Evolutionary conservation across 1,140 invertebrate genomes (phyloP).

Genomic region (Drosophila miranda): DNA sequence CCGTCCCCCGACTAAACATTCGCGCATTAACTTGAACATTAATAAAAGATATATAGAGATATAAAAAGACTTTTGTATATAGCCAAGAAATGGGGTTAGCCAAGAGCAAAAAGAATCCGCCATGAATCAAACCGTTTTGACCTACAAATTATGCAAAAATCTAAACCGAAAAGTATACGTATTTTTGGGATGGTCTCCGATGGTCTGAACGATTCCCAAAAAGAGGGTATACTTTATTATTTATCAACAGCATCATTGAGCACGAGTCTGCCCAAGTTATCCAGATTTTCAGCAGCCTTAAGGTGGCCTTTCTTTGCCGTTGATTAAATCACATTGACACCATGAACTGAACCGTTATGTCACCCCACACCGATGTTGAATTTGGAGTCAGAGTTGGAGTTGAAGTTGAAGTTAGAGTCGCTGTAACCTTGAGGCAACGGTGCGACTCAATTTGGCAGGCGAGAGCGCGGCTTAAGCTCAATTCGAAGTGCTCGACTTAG

Average conservation of each 20-base stretch:
- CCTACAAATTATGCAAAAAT: constrained; percentile 63
- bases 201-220: constrained; percentile 8
- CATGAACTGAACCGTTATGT: constrained; percentile 78
- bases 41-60: constrained; percentile 11
- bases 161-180: constrained; percentile 9
- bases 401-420: constrained; percentile 17
- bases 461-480: constrained; percentile 14
- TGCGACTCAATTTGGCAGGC: constrained; percentile 50
- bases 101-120: constrained; percentile 26
- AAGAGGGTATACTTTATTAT: too few relatives aligned
- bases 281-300: constrained; percentile 1
- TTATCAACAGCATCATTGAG: too few relatives aligned
- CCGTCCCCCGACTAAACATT: constrained; percentile 27
- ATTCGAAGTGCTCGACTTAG: constrained; percentile 11
- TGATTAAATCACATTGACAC: constrained; percentile 73
- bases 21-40: constrained; percentile 38
- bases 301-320: constrained; percentile 11
- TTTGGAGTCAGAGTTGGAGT: constrained; percentile 28
- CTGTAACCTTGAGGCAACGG: constrained; percentile 65
- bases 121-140: constrained; percentile 39
- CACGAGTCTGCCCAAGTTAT: neutral
- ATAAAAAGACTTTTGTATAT: too few relatives aligned
- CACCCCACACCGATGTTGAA: constrained; percentile 25
- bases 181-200: constrained; percentile 17
- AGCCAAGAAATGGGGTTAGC: constrained; percentile 21